A percentile compares a stretch with the other conserved stretches of the same genome.
phyloP scores from a whole-genome alignment of 2,888 invertebrate genomes.

The Ormyrus thymus region DNA sequence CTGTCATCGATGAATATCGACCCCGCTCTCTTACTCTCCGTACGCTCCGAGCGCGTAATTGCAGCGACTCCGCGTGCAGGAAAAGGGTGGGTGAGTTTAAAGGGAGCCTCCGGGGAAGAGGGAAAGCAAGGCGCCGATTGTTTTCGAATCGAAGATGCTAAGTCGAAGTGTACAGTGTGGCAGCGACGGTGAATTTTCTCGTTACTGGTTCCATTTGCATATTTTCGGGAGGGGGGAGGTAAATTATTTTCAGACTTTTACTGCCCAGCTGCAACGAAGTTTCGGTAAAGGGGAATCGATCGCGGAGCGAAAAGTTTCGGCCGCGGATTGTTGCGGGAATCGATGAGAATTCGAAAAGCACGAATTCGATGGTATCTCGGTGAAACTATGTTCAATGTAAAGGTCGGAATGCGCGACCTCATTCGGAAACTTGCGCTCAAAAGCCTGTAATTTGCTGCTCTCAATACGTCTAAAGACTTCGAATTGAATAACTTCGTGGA shows the following conservation, averaged over 20 bases:
- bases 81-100: too few species aligned
- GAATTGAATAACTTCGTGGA: slow-evolving; percentile 10
- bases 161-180: neutral
- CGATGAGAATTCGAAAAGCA: neutral
- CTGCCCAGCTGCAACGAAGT: too few species aligned
- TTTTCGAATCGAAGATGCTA: neutral
- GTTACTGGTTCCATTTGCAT: neutral
- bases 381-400: slow-evolving; percentile 22
- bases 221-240: neutral
- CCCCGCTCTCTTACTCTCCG: slow-evolving; percentile 47
- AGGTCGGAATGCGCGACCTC: slow-evolving; percentile 33
- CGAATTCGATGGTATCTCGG: neutral
- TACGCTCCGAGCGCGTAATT: slow-evolving; percentile 11
- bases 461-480: neutral
- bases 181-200: neutral
- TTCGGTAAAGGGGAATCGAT: neutral
- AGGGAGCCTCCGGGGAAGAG: too few species aligned
- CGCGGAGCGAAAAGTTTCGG: neutral
- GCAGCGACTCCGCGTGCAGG: neutral
- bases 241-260: neutral
- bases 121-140: too few species aligned
- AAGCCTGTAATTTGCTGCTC: slow-evolving; percentile 12
- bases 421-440: slow-evolving; percentile 4
- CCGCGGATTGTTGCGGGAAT: neutral
- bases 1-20: slow-evolving; percentile 71